These are phyloP conservation scores for Morelia viridis DNA, from an alignment of 2,797 vertebrate genomes.

Conservation along the genomic window DNA sequence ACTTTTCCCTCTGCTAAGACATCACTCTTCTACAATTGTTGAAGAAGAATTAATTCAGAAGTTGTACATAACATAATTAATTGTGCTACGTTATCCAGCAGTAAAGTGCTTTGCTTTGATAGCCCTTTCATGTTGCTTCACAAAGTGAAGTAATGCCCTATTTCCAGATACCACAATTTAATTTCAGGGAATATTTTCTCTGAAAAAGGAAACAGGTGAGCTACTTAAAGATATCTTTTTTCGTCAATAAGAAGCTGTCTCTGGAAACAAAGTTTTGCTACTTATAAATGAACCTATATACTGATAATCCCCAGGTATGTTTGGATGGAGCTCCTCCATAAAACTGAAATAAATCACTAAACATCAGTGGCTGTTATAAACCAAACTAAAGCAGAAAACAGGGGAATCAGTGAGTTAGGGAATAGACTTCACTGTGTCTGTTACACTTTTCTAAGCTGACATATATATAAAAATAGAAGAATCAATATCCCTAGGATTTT, in stretches of 20 bases:
- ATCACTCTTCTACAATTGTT: neutral
- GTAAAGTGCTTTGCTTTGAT: neutral
- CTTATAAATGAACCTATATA: slow-evolving; percentile 66
- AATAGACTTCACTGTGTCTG: slow-evolving; percentile 5
- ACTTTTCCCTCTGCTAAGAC: neutral
- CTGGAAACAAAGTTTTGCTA: slow-evolving; percentile 62
- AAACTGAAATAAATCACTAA: slow-evolving; percentile 67
- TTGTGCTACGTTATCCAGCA: neutral
- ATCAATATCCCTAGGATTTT: slow-evolving; percentile 57
- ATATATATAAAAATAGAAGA: slow-evolving; percentile 64
- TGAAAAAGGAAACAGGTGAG: slow-evolving; percentile 29
- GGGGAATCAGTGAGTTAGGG: slow-evolving; percentile 66
- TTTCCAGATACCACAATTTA: neutral
- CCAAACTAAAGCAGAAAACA: slow-evolving; percentile 64
- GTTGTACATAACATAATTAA: neutral
- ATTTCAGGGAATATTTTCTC: neutral
- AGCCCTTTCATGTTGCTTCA: neutral
- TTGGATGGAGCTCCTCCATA: slow-evolving; percentile 62
- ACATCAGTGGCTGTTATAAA: slow-evolving; percentile 61
- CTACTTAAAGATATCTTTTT: slow-evolving; percentile 55
- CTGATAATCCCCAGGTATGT: slow-evolving; percentile 65
- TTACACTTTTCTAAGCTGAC: slow-evolving; percentile 62
- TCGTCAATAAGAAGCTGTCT: slow-evolving; percentile 64
- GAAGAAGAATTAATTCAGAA: neutral
- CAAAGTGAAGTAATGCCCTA: neutral